These are phyloP conservation scores for Megalopta genalis DNA, from an alignment of 1,140 invertebrate genomes.

Conservation along the genomic window DNA sequence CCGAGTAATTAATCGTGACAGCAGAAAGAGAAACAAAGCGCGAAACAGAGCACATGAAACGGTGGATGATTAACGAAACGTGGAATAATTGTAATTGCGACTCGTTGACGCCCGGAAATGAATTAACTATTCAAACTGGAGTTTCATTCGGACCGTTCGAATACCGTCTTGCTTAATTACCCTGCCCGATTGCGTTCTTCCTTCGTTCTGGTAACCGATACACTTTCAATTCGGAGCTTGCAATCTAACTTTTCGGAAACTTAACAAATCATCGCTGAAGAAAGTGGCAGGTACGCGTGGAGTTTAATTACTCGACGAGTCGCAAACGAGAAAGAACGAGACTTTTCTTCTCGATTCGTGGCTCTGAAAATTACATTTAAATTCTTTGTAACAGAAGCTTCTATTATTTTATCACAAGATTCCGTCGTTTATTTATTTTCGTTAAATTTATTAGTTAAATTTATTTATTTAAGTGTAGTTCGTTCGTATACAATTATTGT, in stretches of 20 bases:
- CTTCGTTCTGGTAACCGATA: conserved; percentile 8
- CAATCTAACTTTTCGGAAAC: conserved; percentile 32
- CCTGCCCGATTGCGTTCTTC: conserved; percentile 21
- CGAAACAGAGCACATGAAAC: background rate
- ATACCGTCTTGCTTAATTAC: conserved; percentile 34
- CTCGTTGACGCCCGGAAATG: background rate
- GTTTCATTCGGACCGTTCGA: conserved; percentile 11
- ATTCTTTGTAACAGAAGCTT: too few species aligned
- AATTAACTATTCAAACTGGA: conserved; percentile 12
- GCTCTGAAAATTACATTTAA: background rate
- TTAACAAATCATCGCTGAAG: background rate
- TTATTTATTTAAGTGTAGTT: too few species aligned
- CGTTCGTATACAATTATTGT: too few species aligned
- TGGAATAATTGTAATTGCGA: background rate
- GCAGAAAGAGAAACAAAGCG: background rate
- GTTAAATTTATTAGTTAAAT: too few species aligned
- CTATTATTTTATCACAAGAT: too few species aligned
- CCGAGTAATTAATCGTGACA: background rate
- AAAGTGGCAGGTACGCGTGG: background rate
- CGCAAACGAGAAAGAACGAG: background rate
- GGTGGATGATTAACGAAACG: conserved; percentile 1
- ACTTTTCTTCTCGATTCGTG: background rate
- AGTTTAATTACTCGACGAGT: conserved; percentile 14
- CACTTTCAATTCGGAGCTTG: conserved; percentile 3
- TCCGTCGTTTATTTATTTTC: too few species aligned